Percentiles rank a stretch among this genome's conserved stretches.
Conservation (phyloP, 2,113 vertebrate species). For the Oxyura jamaicensis region DNA sequence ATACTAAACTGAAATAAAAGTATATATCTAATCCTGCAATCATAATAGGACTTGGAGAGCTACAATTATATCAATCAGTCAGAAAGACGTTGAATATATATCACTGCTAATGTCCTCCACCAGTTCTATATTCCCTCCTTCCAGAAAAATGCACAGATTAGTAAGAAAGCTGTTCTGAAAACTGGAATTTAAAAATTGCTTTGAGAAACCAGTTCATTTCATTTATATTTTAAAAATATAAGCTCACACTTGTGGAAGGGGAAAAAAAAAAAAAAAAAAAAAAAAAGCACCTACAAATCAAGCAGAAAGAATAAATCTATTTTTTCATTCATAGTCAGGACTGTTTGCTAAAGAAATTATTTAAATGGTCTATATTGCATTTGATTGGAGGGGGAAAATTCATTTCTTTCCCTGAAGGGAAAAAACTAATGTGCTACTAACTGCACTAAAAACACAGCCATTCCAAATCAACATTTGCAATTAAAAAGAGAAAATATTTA, state of each 20-base stretch:
- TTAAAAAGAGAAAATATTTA: slow-evolving; percentile 57
- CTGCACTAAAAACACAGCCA: background rate
- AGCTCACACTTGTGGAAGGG: background rate
- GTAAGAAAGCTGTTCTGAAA: slow-evolving; percentile 2
- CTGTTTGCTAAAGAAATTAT: slow-evolving; percentile 4
- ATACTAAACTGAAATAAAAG: slow-evolving; percentile 65
- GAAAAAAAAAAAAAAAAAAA: background rate
- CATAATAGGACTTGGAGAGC: slow-evolving; percentile 30
- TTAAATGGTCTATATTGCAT: slow-evolving; percentile 4
- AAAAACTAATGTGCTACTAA: background rate
- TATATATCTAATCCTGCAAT: slow-evolving; percentile 46
- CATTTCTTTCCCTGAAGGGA: background rate
- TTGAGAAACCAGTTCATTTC: background rate
- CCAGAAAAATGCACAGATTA: background rate
- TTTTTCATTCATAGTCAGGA: background rate
- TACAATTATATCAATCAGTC: slow-evolving; percentile 34
- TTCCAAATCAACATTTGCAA: slow-evolving; percentile 32
- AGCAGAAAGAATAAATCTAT: background rate
- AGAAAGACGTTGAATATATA: slow-evolving; percentile 26
- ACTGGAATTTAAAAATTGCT: background rate
- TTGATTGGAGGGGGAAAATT: slow-evolving; percentile 16
- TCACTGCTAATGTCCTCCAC: background rate
- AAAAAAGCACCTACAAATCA: background rate
- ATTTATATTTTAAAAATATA: slow-evolving; percentile 18
- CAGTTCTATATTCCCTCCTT: background rate